These are phyloP conservation scores for Chondrosia reniformis DNA, from an alignment of 37 sponge, comb jelly and placozoan genomes.

Conservation along the genomic window DNA sequence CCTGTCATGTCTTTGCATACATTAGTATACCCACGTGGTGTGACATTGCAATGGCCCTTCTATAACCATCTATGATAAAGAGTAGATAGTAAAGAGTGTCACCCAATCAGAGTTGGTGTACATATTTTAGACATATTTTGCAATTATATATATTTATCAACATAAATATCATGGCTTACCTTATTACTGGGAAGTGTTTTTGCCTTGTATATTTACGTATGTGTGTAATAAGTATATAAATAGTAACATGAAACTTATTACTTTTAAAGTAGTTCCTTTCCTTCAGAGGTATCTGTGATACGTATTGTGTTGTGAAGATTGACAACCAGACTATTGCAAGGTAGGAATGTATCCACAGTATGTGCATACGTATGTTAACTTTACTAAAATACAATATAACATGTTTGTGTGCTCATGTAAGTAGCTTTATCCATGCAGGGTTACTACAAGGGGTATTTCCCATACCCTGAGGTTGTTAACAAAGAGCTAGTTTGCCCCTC, in stretches of 20 bases:
- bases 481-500: too few relatives aligned
- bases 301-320: constrained; percentile 62
- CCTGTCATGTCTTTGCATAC: too few relatives aligned
- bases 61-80: neutral
- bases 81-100: neutral
- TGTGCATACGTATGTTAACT: constrained; percentile 1
- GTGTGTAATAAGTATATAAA: too few relatives aligned
- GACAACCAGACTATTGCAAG: constrained; percentile 81
- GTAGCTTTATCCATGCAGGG: neutral
- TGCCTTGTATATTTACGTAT: too few relatives aligned
- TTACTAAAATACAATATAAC: neutral
- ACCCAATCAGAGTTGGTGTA: too few relatives aligned
- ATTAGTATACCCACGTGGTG: neutral
- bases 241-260: too few relatives aligned
- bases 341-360: constrained; percentile 19
- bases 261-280: neutral
- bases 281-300: constrained; percentile 53
- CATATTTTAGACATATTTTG: too few relatives aligned
- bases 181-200: too few relatives aligned
- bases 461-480: too few relatives aligned
- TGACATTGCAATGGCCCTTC: neutral
- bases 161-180: too few relatives aligned
- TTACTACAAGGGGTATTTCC: too few relatives aligned
- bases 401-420: neutral
- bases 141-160: too few relatives aligned